Base-by-base conservation (phyloP, 1,140 invertebrate genomes). In the Drosophila mauritiana region DNA sequence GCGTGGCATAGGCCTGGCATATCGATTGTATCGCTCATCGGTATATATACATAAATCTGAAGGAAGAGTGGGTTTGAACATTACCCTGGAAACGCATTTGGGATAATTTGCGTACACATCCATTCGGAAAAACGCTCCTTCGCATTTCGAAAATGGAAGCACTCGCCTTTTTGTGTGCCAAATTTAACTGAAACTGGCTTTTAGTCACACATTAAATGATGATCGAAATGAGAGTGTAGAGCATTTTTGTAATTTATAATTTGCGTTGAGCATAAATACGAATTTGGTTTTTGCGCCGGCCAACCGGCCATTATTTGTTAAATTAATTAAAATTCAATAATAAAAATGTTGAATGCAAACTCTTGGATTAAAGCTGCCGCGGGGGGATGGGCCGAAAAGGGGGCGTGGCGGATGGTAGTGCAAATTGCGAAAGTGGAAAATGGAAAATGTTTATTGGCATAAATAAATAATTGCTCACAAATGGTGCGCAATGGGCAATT, bases 281-380 rank as follows among this genome's bases (percentile, higher is more conserved):
- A 42, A 61, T 77, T 84, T 74, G n/a, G n/a, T n/a, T 67, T 37
- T 27, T 42, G 13, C 61, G 17, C 22, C 22, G 48, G 20, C 22
- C 20, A 22, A 22, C 15, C 17, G 11, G 48, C 25, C 67, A 68
- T 68, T 70, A 83, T 82, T 86, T 86, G 78, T 82, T 78, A 73
- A 86, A 85, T 85, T 85, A 85, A 85, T 85, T 86, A 86, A 85
- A 85, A 86, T 85, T 85, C 82, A 82, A 81, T 81, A 85, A 85
- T 78, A 86, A 85, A 86, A 85, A 70, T 81, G 61, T 86, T 78
- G 43, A 78, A 68, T 69, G 69, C 69, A 85, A 78, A 75, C 69
- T 63, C 56, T 57, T 58, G 67, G 83, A 65, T 78, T 85, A 78
- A 85, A 65, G 73, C 55, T 17, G 49, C 40, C 22, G 37, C 3